Base-by-base conservation (phyloP, 1,140 invertebrate genomes). In the Drosophila murphyi region DNA sequence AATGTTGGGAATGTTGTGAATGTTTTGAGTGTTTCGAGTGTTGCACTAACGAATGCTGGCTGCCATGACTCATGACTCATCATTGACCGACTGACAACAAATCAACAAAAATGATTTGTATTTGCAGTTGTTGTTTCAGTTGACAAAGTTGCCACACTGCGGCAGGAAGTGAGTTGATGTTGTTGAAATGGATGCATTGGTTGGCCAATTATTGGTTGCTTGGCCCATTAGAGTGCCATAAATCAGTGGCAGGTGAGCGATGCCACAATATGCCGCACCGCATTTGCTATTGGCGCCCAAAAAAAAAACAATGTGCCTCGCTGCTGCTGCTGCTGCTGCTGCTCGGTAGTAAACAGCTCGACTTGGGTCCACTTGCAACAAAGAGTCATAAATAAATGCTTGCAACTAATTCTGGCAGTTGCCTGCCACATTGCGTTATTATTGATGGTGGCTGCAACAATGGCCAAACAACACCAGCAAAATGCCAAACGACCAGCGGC, bases 321-420 rank as follows among this genome's bases (percentile, higher is more conserved):
- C 20, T 20, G 20, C 20, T 20, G 20, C 20, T 20, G 20, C 20
- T 20, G 20, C 20, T 20, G 20, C 20, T 20, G 20, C 20, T 20
- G 20, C 20, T 20, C 20, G 20, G 57, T 7, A 32, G 47, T 48
- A 5, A 5, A n/a, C 12, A 20, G 7, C 20, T 62, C 31, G 3
- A 20, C 29, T 20, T 47, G 20, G 20, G 20, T 20, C 29, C 10
- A 12, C 34, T 57, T 57, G 62, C 79, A 86, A 86, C 82, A 87
- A 86, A 86, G 82, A 86, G 82, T 82, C 82, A 86, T 86, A 86
- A 86, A 86, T 86, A 86, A 87, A 86, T 87, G 68, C 64, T 79
- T 87, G 82, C 82, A 86, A 86, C 82, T 86, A 86, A 87, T 86
- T 86, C 76, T 86, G 82, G 81, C 82, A 87, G 82, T 71, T 75